Evolutionary conservation across 2,888 invertebrate genomes (phyloP).

Genomic region (Erynnis tages): DNA sequence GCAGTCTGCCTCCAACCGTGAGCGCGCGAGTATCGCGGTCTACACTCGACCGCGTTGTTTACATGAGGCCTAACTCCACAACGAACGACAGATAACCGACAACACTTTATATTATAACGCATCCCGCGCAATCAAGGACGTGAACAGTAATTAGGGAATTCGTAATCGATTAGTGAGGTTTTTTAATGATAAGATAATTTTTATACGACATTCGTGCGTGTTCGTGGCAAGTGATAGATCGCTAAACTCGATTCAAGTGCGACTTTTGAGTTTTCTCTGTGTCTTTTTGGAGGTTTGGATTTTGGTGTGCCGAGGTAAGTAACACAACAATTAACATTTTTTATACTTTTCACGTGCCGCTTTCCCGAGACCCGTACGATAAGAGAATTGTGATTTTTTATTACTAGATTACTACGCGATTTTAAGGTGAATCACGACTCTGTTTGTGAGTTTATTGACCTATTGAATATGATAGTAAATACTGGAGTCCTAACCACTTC

Average conservation of each 20-base stretch:
- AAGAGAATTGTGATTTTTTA: no score
- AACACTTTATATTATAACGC: slow-evolving; percentile 35
- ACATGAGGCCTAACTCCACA: slow-evolving; percentile 36
- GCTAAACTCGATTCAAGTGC: slow-evolving; percentile 47
- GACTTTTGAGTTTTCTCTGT: slow-evolving; percentile 51
- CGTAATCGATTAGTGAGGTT: slow-evolving; percentile 46
- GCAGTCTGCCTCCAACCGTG: slow-evolving; percentile 63
- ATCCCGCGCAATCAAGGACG: slow-evolving; percentile 37
- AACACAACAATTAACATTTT: slow-evolving; percentile 8
- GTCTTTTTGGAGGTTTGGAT: slow-evolving; percentile 53
- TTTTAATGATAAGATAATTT: slow-evolving; percentile 62
- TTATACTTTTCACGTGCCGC: slow-evolving; percentile 22
- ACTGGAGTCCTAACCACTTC: no score
- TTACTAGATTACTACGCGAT: no score
- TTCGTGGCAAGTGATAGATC: slow-evolving; percentile 63
- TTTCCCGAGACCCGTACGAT: background rate
- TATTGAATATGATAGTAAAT: no score
- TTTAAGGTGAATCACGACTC: no score
- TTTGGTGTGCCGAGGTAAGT: slow-evolving; percentile 63
- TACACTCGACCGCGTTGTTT: slow-evolving; percentile 28
- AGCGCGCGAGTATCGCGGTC: slow-evolving; percentile 44
- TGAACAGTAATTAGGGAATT: slow-evolving; percentile 44
- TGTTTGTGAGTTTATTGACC: background rate
- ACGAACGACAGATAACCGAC: slow-evolving; percentile 33
- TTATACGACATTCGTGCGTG: slow-evolving; percentile 51